Conservation (phyloP, 2,797 vertebrate genomes). For the Anguilla anguilla region DNA sequence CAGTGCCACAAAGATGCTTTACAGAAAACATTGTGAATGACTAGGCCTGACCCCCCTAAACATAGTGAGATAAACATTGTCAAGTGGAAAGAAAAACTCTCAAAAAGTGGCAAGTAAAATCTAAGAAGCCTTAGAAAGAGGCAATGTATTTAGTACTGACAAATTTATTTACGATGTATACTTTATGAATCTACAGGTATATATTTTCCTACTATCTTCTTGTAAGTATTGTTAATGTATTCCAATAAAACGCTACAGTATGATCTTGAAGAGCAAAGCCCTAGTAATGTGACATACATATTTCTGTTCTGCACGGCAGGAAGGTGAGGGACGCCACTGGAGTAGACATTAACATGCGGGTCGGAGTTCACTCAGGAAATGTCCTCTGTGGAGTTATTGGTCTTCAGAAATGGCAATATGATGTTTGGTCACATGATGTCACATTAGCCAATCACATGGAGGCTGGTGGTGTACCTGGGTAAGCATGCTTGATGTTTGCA, state of each 20-base stretch:
- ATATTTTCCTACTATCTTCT: neutral
- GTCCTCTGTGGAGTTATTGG: conserved; percentile 92
- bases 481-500: conserved; percentile 52
- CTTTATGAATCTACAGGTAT: neutral
- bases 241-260: neutral
- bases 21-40: neutral
- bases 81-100: too few species aligned
- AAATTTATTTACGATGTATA: too few species aligned
- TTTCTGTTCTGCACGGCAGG: conserved; percentile 62
- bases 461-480: conserved; percentile 92
- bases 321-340: conserved; percentile 91
- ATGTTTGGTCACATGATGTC: conserved; percentile 95
- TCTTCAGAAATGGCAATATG: conserved; percentile 95
- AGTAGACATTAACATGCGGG: conserved; percentile 93
- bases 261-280: neutral
- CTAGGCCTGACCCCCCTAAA: too few species aligned
- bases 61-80: too few species aligned
- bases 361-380: conserved; percentile 92
- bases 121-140: too few species aligned
- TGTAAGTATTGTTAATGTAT: neutral
- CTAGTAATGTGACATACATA: neutral
- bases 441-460: conserved; percentile 96
- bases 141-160: too few species aligned
- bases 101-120: too few species aligned
- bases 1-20: neutral